phyloP scores from a whole-genome alignment of 2,113 vertebrate genomes.

The Chascanopsetta lugubris region DNA sequence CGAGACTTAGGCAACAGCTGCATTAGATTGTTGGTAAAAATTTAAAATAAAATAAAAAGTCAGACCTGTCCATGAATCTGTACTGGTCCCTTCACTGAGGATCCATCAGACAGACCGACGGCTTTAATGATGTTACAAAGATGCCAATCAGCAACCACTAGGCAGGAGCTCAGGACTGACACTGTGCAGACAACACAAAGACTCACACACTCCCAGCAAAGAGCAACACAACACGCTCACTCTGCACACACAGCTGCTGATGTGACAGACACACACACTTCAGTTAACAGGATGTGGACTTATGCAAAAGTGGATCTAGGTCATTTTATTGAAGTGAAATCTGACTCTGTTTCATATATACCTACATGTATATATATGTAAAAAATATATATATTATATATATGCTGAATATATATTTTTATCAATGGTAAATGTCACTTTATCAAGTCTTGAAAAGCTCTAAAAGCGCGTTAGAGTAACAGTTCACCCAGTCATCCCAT shows the following conservation, averaged over 20 bases:
- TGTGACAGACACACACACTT: conserved; percentile 13
- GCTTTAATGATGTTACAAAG: conserved; percentile 31
- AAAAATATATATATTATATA: too few relatives aligned
- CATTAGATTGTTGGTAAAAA: too few relatives aligned
- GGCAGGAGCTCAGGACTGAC: conserved; percentile 21
- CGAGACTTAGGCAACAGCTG: too few relatives aligned
- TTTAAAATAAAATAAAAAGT: too few relatives aligned
- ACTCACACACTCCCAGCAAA: conserved; percentile 9
- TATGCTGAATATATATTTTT: too few relatives aligned
- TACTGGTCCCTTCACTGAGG: neutral
- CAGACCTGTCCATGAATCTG: neutral
- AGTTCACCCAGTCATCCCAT: too few relatives aligned
- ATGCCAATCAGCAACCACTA: conserved; percentile 18
- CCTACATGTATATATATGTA: too few relatives aligned
- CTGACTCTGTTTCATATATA: neutral
- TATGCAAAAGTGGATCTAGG: neutral
- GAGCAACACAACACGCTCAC: neutral
- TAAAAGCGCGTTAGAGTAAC: too few relatives aligned
- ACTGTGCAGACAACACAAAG: conserved; percentile 27
- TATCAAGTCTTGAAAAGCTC: too few relatives aligned
- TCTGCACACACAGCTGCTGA: conserved; percentile 25
- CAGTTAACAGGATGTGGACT: neutral
- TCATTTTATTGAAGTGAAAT: neutral
- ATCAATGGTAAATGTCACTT: too few relatives aligned
- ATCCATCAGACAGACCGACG: conserved; percentile 5